Percentiles rank a stretch among this genome's conserved stretches.
Evolutionary conservation across 2,888 invertebrate genomes (phyloP).

Genomic region (Digitonthophagus gazella): DNA sequence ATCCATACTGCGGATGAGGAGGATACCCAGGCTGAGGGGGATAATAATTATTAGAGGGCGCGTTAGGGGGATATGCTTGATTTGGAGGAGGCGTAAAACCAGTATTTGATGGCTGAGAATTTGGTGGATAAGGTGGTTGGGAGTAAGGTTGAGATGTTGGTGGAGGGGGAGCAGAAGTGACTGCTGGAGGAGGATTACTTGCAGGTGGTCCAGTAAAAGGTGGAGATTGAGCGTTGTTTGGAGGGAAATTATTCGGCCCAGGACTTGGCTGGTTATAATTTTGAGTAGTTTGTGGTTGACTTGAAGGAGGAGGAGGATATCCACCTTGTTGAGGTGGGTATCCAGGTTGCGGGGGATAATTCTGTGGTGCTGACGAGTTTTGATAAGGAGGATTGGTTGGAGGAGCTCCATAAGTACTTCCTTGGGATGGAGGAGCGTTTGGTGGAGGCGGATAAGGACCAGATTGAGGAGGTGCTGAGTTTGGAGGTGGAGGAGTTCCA

Average conservation of each 20-base stretch:
- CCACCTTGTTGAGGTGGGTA: constrained; percentile 54
- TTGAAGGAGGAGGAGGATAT: constrained; percentile 57
- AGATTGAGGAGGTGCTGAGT: constrained; percentile 27
- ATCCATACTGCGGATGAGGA: constrained; percentile 60
- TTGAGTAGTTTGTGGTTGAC: constrained; percentile 59
- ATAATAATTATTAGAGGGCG: constrained; percentile 50
- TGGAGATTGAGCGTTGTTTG: constrained; percentile 58
- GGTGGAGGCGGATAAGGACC: constrained; percentile 49
- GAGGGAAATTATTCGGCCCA: constrained; percentile 52
- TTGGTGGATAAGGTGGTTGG: constrained; percentile 56
- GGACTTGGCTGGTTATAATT: constrained; percentile 60
- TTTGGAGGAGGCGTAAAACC: constrained; percentile 52
- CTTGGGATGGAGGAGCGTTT: constrained; percentile 40
- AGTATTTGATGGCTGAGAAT: constrained; percentile 52
- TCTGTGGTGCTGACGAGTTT: constrained; percentile 40
- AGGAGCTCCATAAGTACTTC: constrained; percentile 44
- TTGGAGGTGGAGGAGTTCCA: constrained; percentile 51
- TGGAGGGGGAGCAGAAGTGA: constrained; percentile 54
- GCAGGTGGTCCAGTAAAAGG: constrained; percentile 58
- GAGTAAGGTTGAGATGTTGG: constrained; percentile 56
- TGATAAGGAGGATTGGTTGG: constrained; percentile 47
- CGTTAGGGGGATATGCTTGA: constrained; percentile 44
- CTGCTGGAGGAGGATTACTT: constrained; percentile 52
- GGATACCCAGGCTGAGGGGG: constrained; percentile 62
- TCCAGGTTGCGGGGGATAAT: constrained; percentile 52